These are phyloP conservation scores for Champsocephalus esox DNA, from an alignment of 2,797 vertebrate species.

Conservation along the genomic window DNA sequence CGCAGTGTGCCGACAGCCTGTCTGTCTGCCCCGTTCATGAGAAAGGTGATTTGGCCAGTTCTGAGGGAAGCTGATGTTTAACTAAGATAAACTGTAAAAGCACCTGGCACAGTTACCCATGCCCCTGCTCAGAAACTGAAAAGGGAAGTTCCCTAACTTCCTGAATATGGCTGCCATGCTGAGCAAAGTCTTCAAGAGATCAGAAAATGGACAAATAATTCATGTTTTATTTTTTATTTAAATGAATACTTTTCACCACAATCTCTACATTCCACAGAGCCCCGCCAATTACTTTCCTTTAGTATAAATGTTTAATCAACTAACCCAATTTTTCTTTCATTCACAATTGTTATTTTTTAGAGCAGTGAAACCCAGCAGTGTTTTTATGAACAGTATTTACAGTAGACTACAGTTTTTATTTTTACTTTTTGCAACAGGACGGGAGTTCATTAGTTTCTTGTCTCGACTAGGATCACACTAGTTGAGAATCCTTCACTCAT, in stretches of 20 bases:
- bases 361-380: too few species aligned
- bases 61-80: slow-evolving; percentile 76
- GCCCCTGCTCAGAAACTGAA: slow-evolving; percentile 47
- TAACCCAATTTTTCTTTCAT: neutral
- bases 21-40: neutral
- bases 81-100: slow-evolving; percentile 77
- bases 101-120: slow-evolving; percentile 65
- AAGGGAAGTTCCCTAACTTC: slow-evolving; percentile 76
- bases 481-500: too few species aligned
- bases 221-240: neutral
- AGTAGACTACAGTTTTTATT: too few species aligned
- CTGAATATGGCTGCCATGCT: slow-evolving; percentile 38
- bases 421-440: neutral
- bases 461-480: too few species aligned
- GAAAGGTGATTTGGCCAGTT: slow-evolving; percentile 22
- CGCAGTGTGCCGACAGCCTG: slow-evolving; percentile 12
- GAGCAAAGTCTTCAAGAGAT: neutral
- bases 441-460: neutral
- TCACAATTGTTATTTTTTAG: neutral
- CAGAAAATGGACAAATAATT: neutral
- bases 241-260: too few species aligned
- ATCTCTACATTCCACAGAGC: neutral
- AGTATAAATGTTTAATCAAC: neutral
- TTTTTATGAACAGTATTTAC: neutral
- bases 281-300: neutral